These are phyloP conservation scores for Isotomurus palustris DNA, from an alignment of 2,888 invertebrate genomes.

Conservation along the genomic window DNA sequence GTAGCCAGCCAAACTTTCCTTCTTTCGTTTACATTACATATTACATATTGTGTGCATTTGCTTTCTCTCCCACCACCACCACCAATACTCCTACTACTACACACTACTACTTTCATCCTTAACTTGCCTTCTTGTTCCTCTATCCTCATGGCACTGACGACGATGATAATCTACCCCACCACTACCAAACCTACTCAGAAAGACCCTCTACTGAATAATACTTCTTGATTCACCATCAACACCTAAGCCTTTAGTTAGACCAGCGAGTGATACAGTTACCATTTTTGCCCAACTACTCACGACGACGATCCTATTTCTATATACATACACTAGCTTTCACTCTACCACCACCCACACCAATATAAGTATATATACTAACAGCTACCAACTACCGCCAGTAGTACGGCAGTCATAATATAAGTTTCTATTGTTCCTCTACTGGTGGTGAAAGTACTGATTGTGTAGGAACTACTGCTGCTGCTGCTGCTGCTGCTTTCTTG, in stretches of 20 bases:
- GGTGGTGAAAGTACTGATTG: neutral
- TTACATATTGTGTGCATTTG: no score
- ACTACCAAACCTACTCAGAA: neutral
- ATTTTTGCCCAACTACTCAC: no score
- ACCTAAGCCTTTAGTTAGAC: no score
- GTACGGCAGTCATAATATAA: neutral
- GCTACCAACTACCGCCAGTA: neutral
- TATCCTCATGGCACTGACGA: neutral
- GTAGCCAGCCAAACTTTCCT: no score
- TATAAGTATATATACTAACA: neutral
- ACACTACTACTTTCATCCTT: no score
- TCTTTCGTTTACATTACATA: no score
- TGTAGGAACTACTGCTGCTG: neutral
- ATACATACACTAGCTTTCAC: neutral
- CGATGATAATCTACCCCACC: neutral
- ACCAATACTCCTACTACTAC: no score
- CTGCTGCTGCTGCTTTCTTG: neutral
- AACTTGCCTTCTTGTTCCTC: neutral
- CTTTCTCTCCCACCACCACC: no score
- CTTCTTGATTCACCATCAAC: no score
- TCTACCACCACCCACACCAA: slow-evolving; percentile 1
- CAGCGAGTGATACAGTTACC: no score
- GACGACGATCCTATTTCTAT: neutral
- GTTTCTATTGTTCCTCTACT: neutral
- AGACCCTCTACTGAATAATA: no score